These are phyloP conservation scores for Synodontis membranacea DNA, from an alignment of 2,113 vertebrate species.

Conservation along the genomic window DNA sequence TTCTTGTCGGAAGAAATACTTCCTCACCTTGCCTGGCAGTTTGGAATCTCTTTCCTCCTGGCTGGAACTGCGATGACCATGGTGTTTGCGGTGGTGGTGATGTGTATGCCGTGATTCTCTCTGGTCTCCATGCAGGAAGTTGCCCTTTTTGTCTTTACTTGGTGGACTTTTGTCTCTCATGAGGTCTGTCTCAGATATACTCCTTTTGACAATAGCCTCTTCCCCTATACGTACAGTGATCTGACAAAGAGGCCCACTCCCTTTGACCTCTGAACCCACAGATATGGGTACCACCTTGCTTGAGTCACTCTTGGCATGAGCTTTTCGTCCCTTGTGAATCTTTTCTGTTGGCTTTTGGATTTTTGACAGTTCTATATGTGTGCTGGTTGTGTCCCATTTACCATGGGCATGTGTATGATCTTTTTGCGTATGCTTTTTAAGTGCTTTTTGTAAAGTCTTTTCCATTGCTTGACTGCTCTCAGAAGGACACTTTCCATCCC, in stretches of 20 bases:
- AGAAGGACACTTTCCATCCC: slow-evolving; percentile 72
- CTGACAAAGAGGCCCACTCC: slow-evolving; percentile 83
- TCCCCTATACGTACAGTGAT: slow-evolving; percentile 92
- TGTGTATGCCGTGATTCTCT: slow-evolving; percentile 69
- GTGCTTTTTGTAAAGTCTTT: slow-evolving; percentile 64
- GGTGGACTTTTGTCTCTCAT: slow-evolving; percentile 75
- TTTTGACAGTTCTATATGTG: slow-evolving; percentile 59
- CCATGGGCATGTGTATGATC: slow-evolving; percentile 62
- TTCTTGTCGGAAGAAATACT: slow-evolving; percentile 74
- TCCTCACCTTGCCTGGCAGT: slow-evolving; percentile 63
- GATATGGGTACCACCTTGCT: slow-evolving; percentile 75
- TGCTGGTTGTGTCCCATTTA: slow-evolving; percentile 58
- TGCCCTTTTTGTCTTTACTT: slow-evolving; percentile 66
- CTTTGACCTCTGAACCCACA: slow-evolving; percentile 68
- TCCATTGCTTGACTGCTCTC: slow-evolving; percentile 62
- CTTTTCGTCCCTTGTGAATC: slow-evolving; percentile 66
- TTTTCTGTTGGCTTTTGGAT: slow-evolving; percentile 60
- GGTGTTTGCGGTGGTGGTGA: slow-evolving; percentile 72
- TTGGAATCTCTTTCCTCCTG: slow-evolving; percentile 63
- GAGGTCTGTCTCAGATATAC: slow-evolving; percentile 88
- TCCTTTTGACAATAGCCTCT: slow-evolving; percentile 88
- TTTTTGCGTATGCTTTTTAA: slow-evolving; percentile 71
- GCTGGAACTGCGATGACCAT: slow-evolving; percentile 62
- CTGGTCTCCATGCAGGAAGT: slow-evolving; percentile 56
- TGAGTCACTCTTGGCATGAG: slow-evolving; percentile 73